Conservation (phyloP, 2,113 vertebrate species). For the Megatriorchis doriae region DNA sequence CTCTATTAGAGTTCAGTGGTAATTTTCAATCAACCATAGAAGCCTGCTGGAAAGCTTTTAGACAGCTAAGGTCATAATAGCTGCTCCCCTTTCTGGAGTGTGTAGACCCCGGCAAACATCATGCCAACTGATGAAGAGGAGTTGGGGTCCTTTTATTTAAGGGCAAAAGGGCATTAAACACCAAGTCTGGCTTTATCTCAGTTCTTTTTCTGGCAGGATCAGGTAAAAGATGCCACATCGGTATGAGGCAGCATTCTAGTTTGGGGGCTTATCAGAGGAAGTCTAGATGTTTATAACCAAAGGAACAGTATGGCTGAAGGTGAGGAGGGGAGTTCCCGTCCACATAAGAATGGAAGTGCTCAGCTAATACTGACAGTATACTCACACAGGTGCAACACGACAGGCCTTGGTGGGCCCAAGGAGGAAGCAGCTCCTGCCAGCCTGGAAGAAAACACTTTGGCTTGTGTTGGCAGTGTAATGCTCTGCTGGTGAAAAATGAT, state of each 20-base stretch:
- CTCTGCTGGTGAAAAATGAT: background rate
- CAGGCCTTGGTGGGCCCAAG: background rate
- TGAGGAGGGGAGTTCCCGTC: background rate
- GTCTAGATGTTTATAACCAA: background rate
- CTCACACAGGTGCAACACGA: background rate
- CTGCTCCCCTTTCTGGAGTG: background rate
- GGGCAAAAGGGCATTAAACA: background rate
- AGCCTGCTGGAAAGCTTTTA: background rate
- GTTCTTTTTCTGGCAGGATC: background rate
- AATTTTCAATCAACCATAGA: background rate
- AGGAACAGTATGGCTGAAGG: background rate
- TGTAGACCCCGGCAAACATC: background rate
- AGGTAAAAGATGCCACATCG: background rate
- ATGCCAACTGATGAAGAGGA: background rate
- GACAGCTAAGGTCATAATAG: fast-evolving
- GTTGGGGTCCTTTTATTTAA: background rate
- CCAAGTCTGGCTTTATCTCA: background rate
- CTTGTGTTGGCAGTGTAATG: background rate
- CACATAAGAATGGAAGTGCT: background rate
- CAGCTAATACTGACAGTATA: background rate
- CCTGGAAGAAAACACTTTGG: background rate
- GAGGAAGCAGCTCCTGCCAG: background rate
- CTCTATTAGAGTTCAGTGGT: background rate
- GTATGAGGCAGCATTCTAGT: background rate
- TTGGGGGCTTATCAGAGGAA: background rate